Conservation (phyloP, 1,140 invertebrate species). For the Aphelenchoides avenae region DNA sequence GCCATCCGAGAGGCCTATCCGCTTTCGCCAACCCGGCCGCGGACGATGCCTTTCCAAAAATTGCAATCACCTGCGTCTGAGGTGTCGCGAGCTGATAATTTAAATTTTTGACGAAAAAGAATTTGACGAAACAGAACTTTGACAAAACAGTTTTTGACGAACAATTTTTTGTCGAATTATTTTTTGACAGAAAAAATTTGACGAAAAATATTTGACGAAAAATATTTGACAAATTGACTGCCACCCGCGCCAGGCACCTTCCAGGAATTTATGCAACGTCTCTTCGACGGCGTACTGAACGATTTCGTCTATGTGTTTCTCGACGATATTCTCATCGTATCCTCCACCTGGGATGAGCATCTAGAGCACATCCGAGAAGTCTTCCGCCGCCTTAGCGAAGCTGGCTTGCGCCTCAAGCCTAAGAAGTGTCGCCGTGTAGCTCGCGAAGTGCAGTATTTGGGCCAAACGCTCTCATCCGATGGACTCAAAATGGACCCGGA, state of each 20-base stretch:
- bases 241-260: conserved; percentile 61
- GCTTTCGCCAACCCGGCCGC: too few relatives aligned
- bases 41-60: too few relatives aligned
- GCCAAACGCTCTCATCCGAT: conserved; percentile 11
- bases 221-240: too few relatives aligned
- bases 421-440: conserved; percentile 46
- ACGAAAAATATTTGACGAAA: too few relatives aligned
- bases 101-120: too few relatives aligned
- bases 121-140: too few relatives aligned
- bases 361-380: conserved; percentile 54
- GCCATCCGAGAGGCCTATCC: too few relatives aligned
- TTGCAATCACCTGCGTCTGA: too few relatives aligned
- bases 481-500: conserved; percentile 29
- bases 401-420: conserved; percentile 44
- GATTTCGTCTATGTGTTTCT: conserved; percentile 60
- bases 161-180: too few relatives aligned
- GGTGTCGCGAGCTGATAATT: too few relatives aligned
- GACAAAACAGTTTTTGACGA: too few relatives aligned
- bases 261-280: conserved; percentile 62
- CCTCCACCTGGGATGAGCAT: conserved; percentile 15
- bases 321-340: conserved; percentile 62
- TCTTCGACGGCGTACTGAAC: conserved; percentile 49
- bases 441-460: conserved; percentile 39
- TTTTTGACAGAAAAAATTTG: too few relatives aligned
- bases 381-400: conserved; percentile 34